A percentile compares a stretch with the other conserved stretches of the same genome.
Conservation (phyloP, 2,797 vertebrate species). For the Iguana delicatissima region DNA sequence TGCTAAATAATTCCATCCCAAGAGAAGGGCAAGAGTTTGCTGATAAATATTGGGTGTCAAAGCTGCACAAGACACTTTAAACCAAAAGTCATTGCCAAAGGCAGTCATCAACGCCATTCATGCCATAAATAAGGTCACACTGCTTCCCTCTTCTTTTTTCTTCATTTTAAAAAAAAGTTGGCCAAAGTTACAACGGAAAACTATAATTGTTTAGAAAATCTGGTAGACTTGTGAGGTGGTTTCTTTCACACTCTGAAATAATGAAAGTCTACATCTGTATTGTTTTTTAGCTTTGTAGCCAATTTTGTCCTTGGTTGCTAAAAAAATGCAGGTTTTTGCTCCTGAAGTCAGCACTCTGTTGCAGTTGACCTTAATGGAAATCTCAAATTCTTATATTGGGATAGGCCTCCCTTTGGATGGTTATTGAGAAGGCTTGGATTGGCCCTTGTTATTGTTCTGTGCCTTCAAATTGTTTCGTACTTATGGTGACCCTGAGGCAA, state of each 20-base stretch:
- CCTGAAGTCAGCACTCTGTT: neutral
- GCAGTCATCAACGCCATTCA: neutral
- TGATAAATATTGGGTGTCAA: constrained; percentile 24
- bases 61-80: neutral
- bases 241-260: constrained; percentile 17
- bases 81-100: neutral
- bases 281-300: neutral
- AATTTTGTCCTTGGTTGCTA: neutral
- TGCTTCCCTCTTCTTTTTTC: constrained; percentile 25
- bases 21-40: neutral
- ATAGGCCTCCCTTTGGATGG: neutral
- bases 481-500: neutral
- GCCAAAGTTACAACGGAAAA: neutral
- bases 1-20: constrained; percentile 11
- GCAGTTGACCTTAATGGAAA: neutral
- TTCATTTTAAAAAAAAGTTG: neutral
- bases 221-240: constrained; percentile 10
- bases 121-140: neutral
- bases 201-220: constrained; percentile 3
- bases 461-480: no score
- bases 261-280: neutral
- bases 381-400: neutral
- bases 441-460: no score
- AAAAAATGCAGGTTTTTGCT: neutral
- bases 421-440: no score